These are phyloP conservation scores for Catharus ustulatus DNA, from an alignment of 2,797 vertebrate genomes.

Conservation along the genomic window DNA sequence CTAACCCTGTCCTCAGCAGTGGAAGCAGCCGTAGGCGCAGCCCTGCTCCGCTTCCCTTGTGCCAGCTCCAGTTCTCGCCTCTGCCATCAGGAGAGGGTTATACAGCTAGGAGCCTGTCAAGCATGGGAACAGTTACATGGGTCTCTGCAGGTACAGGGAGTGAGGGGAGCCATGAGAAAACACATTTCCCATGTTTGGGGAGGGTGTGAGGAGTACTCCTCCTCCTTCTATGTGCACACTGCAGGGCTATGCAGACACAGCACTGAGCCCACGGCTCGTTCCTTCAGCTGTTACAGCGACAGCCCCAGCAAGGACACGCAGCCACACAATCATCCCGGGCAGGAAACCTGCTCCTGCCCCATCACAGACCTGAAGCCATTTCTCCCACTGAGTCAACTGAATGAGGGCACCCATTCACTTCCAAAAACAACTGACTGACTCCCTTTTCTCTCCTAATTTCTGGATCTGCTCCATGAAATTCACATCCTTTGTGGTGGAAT, in stretches of 20 bases:
- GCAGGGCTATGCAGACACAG: too few relatives aligned
- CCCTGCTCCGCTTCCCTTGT: rapidly evolving
- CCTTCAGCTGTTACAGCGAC: not conserved
- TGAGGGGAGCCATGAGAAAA: not conserved
- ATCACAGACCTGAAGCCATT: too few relatives aligned
- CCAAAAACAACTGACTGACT: not conserved
- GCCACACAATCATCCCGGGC: too few relatives aligned
- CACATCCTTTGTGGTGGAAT: not conserved
- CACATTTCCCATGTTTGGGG: rapidly evolving
- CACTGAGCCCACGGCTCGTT: not conserved
- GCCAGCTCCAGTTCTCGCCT: not conserved
- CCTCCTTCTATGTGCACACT: rapidly evolving
- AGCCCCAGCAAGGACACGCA: not conserved
- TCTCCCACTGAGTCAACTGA: not conserved
- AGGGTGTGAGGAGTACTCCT: not conserved
- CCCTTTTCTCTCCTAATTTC: not conserved
- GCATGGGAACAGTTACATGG: not conserved
- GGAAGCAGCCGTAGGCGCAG: not conserved
- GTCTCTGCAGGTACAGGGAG: too few relatives aligned
- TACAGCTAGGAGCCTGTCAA: rapidly evolving
- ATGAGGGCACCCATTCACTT: not conserved
- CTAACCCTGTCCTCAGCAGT: not conserved
- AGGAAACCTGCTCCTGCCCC: not conserved
- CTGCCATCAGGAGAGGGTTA: not conserved
- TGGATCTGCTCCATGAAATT: too few relatives aligned